Conservation (phyloP, 2,888 invertebrate genomes). For the Timandra comae region DNA sequence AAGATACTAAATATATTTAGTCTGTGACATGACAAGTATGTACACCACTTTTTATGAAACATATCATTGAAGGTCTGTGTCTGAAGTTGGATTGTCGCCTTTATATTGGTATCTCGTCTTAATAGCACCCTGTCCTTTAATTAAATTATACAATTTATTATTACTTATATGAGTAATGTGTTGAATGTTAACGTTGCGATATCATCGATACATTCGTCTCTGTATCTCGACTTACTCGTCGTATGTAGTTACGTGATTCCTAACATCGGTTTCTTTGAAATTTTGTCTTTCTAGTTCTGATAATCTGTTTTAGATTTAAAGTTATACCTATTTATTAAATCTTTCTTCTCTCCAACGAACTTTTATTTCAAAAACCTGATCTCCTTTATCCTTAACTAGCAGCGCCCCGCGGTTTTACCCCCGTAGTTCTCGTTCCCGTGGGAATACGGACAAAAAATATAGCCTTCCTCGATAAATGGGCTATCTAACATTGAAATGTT, state of each 20-base stretch:
- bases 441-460: no score
- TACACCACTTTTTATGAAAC: no score
- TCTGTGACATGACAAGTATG: no score
- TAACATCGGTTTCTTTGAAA: slow-evolving; percentile 48
- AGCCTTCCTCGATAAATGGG: no score
- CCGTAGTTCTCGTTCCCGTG: no score
- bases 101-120: slow-evolving; percentile 30
- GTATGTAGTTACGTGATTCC: slow-evolving; percentile 56
- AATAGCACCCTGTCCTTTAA: slow-evolving; percentile 57
- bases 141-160: slow-evolving; percentile 8
- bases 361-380: no score
- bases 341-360: slow-evolving; percentile 65
- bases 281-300: slow-evolving; percentile 58
- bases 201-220: slow-evolving; percentile 34
- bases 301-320: slow-evolving; percentile 68
- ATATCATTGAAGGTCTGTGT: slow-evolving; percentile 23
- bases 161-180: slow-evolving; percentile 15
- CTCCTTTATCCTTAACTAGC: no score
- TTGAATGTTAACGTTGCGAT: slow-evolving; percentile 28
- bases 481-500: no score
- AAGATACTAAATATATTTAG: no score
- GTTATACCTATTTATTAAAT: slow-evolving; percentile 75
- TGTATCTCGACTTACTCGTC: slow-evolving; percentile 37
- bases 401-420: no score
- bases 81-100: no score